Conservation (phyloP, 2,797 vertebrate genomes). For the Microcaecilia unicolor region DNA sequence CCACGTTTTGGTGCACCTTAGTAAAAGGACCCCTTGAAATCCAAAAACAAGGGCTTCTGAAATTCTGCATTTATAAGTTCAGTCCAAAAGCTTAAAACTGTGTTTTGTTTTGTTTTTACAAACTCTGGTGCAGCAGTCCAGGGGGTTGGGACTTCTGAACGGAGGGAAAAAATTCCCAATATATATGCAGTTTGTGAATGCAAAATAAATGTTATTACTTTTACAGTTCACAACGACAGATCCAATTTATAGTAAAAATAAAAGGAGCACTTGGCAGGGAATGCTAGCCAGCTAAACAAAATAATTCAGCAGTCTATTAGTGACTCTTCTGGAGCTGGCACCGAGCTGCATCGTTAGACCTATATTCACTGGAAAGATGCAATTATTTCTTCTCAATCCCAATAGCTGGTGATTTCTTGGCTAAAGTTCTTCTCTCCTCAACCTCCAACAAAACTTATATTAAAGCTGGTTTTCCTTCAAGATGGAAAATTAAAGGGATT, state of each 20-base stretch:
- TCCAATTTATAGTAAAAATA: constrained; percentile 25
- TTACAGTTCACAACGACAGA: constrained; percentile 16
- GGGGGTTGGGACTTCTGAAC: constrained; percentile 11
- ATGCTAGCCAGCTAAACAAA: constrained; percentile 26
- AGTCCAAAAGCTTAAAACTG: constrained; percentile 7
- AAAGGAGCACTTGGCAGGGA: constrained; percentile 24
- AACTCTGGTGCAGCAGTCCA: constrained; percentile 3
- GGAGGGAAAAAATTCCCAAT: constrained; percentile 22
- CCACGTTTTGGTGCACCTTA: too few species aligned
- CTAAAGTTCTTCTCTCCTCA: too few species aligned
- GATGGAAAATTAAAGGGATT: too few species aligned
- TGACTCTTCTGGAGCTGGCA: constrained; percentile 12
- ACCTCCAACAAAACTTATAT: too few species aligned
- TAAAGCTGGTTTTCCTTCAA: too few species aligned
- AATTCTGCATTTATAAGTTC: constrained; percentile 13
- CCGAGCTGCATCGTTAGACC: neutral
- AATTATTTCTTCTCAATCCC: too few species aligned
- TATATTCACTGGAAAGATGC: too few species aligned
- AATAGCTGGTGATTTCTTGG: too few species aligned
- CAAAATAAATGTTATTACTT: constrained; percentile 27
- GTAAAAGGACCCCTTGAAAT: too few species aligned
- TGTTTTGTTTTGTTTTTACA: too few species aligned
- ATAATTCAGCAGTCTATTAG: constrained; percentile 21
- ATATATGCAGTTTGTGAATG: constrained; percentile 15
- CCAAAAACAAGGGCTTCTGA: too few species aligned